Percentiles rank a stretch among this genome's conserved stretches.
Evolutionary conservation across 2,797 vertebrate genomes (phyloP).

Genomic region (Schizopygopsis pylzovi): DNA sequence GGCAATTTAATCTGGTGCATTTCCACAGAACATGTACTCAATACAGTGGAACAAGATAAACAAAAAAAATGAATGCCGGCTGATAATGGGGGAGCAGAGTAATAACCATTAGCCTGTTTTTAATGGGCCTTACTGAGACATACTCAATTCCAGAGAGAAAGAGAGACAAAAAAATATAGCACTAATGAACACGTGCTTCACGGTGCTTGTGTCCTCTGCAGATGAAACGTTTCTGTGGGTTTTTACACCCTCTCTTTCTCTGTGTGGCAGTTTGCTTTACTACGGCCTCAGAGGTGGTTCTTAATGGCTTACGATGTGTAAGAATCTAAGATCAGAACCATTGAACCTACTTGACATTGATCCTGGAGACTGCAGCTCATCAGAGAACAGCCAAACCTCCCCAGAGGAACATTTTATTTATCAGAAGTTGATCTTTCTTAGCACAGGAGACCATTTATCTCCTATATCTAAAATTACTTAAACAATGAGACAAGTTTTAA

Average conservation of each 20-base stretch:
- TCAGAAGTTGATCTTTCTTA: not conserved
- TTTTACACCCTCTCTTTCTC: slow-evolving; percentile 22
- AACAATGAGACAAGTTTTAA: not conserved
- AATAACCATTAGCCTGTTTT: slow-evolving; percentile 56
- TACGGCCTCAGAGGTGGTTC: slow-evolving; percentile 33
- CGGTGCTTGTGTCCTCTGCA: slow-evolving; percentile 37
- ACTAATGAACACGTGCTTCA: slow-evolving; percentile 44
- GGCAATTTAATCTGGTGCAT: slow-evolving; percentile 55
- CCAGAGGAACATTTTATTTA: slow-evolving; percentile 15
- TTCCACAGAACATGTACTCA: slow-evolving; percentile 53
- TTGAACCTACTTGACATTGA: slow-evolving; percentile 43
- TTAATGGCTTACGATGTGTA: slow-evolving; percentile 42
- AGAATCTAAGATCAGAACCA: slow-evolving; percentile 38
- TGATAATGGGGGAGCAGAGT: slow-evolving; percentile 43
- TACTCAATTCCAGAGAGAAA: slow-evolving; percentile 25
- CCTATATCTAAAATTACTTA: not conserved
- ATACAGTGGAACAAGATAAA: slow-evolving; percentile 52
- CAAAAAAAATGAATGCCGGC: slow-evolving; percentile 31
- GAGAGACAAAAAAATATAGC: slow-evolving; percentile 19
- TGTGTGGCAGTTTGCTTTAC: slow-evolving; percentile 24
- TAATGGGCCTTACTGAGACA: slow-evolving; percentile 51
- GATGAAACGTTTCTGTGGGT: slow-evolving; percentile 44
- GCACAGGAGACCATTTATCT: not conserved
- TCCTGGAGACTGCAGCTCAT: slow-evolving; percentile 26
- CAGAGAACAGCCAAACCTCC: slow-evolving; percentile 32